Base-by-base conservation (phyloP, 2,888 invertebrate genomes). In the Dysmachus trigonus region DNA sequence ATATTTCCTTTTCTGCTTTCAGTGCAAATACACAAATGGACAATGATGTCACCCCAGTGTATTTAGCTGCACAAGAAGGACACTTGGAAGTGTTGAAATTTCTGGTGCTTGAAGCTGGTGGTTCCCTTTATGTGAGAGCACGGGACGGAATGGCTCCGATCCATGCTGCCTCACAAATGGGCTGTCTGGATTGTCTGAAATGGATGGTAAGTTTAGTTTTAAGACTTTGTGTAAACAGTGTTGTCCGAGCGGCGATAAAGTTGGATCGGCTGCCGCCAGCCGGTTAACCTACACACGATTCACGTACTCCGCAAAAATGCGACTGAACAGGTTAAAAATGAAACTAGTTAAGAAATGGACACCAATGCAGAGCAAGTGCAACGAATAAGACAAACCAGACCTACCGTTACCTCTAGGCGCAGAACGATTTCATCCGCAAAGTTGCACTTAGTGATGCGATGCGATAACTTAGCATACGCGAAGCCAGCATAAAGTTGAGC, bases 11-110 rank as follows among this genome's bases (percentile, higher is more conserved):
- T 87, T 87, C 87, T 83, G 38, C 83, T 92, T 93, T 79, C 94
- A 96, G 97, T 93, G 97, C 97, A 89, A 97, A 97, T 93, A 95
- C 96, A 89, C 97, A 97, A 92, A 97, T 97, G 96, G 97, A 97
- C 93, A 97, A 97, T 92, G 97, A 97, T 92, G 97, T 97, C 89
- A 97, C 97, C 47, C 96, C 97, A 74, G 96, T 97, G 47, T 97
- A 97, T 92, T 93, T 97, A 90, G 97, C 97, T 13, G 96, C 97
- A 0, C 97, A 97, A 92, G 97, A 97, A 90, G 97, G 97, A 0
- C 97, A 97, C 91, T 93, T 97, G 89, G 97, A 97, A 76, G 97
- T 97, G 74, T 94, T 97, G 85, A 95, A 96, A 91, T 97, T 96
- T 92, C 93, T 97, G 90, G 97, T 97, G 87, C 93, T 96, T 89